phyloP scores from a whole-genome alignment of 2,797 vertebrate species.

The Onychomys arenicola region DNA sequence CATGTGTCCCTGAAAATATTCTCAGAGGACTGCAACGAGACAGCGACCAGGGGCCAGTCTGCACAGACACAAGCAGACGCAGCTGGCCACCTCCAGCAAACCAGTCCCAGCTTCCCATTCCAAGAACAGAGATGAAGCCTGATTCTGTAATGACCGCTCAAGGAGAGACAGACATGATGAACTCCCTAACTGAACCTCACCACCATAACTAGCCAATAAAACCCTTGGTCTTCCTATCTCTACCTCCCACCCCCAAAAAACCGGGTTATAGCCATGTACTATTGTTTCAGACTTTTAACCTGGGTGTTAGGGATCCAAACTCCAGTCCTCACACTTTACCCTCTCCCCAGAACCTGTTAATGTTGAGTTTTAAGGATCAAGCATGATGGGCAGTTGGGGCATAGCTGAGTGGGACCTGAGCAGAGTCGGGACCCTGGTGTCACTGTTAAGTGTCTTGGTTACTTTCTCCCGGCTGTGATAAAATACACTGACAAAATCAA shows the following conservation, averaged over 20 bases:
- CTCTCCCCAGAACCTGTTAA: not conserved
- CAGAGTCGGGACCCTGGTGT: not conserved
- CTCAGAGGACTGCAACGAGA: not conserved
- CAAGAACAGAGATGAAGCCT: not conserved
- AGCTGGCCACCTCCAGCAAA: not conserved
- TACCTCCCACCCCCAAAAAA: no score
- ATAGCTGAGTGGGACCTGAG: no score
- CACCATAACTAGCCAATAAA: not conserved
- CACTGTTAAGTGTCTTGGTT: not conserved
- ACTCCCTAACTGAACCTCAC: not conserved
- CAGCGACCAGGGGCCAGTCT: not conserved
- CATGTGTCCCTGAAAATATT: not conserved
- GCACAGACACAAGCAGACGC: not conserved
- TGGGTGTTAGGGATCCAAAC: not conserved
- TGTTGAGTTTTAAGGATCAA: not conserved
- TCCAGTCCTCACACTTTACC: not conserved
- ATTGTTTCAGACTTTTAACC: not conserved
- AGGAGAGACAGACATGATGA: not conserved
- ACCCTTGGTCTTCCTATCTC: not conserved
- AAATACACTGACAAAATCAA: not conserved
- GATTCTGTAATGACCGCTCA: not conserved
- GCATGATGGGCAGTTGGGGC: not conserved
- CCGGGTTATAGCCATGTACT: not conserved
- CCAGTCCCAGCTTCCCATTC: not conserved
- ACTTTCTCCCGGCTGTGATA: not conserved